These are phyloP conservation scores for Dendroctonus valens DNA, from an alignment of 1,140 invertebrate genomes.

Conservation along the genomic window DNA sequence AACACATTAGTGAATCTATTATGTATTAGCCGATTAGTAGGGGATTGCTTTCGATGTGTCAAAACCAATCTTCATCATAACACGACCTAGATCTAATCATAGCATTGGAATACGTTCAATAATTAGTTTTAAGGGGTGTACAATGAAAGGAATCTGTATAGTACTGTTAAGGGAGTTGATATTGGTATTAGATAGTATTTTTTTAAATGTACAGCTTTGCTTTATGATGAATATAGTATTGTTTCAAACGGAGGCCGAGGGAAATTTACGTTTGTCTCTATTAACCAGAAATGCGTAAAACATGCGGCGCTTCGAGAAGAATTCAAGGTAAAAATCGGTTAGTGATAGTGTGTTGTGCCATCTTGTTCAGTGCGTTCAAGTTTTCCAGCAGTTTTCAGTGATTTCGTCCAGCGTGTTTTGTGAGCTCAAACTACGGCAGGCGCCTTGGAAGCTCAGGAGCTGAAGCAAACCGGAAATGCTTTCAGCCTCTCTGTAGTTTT, in stretches of 20 bases:
- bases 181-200: constrained; percentile 48
- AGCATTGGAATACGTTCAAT: constrained; percentile 44
- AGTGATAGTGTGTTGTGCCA: no score
- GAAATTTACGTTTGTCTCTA: constrained; percentile 2
- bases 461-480: no score
- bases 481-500: no score
- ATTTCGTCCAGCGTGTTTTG: no score
- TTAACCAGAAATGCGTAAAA: background rate
- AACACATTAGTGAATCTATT: no score
- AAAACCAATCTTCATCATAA: constrained; percentile 8
- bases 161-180: constrained; percentile 43
- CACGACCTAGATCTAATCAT: constrained; percentile 12
- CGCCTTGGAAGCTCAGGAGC: no score
- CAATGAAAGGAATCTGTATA: constrained; percentile 40
- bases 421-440: no score
- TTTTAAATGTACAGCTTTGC: constrained; percentile 49
- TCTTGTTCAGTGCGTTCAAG: no score
- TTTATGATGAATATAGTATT: constrained; percentile 42
- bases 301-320: no score
- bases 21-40: no score
- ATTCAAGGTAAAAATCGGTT: no score
- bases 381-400: no score
- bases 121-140: constrained; percentile 42
- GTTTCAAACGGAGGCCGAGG: constrained; percentile 15
- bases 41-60: constrained; percentile 38